phyloP scores from a whole-genome alignment of 2,113 vertebrate genomes.

The Leucosticte australis region DNA sequence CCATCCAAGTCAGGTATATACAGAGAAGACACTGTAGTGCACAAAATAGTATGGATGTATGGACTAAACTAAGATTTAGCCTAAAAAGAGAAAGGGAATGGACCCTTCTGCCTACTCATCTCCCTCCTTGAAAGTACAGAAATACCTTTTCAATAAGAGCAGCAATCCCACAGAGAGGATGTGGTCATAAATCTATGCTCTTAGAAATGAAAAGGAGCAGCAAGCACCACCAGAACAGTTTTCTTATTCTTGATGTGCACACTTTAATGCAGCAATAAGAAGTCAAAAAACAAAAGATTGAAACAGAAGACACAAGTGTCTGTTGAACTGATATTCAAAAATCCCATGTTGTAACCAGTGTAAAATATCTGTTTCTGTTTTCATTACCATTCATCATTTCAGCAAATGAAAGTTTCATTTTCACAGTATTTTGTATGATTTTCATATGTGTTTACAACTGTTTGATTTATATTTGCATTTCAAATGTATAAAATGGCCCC shows the following conservation, averaged over 20 bases:
- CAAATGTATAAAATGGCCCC: background rate
- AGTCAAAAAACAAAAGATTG: background rate
- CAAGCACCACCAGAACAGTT: background rate
- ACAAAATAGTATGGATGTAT: background rate
- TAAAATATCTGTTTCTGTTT: background rate
- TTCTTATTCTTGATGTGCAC: background rate
- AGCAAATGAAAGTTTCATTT: slow-evolving; percentile 1
- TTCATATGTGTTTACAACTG: background rate
- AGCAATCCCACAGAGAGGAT: background rate
- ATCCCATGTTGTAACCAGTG: background rate
- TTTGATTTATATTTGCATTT: background rate
- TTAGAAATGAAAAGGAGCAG: background rate
- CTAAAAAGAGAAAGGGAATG: background rate
- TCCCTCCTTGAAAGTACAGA: background rate
- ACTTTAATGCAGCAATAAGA: background rate
- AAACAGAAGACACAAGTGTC: background rate
- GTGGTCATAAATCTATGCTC: background rate
- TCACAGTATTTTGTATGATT: background rate
- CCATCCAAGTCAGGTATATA: background rate
- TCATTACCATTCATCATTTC: background rate
- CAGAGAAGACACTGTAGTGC: background rate
- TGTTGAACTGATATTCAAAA: background rate
- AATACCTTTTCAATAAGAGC: background rate
- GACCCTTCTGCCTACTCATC: background rate
- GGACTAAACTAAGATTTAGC: background rate